Conservation (phyloP, 2,888 invertebrate genomes). For the Pollenia angustigena region DNA sequence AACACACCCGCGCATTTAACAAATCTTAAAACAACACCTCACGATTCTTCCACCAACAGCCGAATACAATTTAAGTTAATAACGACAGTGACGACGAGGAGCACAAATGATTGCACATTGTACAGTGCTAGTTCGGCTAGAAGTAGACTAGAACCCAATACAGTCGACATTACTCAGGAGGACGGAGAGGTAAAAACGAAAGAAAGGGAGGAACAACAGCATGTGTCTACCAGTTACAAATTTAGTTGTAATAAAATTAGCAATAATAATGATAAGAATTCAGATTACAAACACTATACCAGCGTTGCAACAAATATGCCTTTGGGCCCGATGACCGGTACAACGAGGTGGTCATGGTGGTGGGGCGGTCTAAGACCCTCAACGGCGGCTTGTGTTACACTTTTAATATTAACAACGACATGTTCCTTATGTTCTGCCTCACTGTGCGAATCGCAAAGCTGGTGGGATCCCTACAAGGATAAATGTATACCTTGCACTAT, state of each 20-base stretch:
- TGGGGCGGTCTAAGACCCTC: slow-evolving; percentile 53
- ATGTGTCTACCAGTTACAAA: slow-evolving; percentile 40
- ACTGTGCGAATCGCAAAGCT: slow-evolving; percentile 86
- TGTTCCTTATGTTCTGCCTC: slow-evolving; percentile 81
- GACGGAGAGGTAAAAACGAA: background rate
- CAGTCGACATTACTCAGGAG: background rate
- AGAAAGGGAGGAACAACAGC: background rate
- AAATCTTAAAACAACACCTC: slow-evolving; percentile 49
- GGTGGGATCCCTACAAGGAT: slow-evolving; percentile 88
- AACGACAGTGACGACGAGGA: background rate
- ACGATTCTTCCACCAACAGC: slow-evolving; percentile 32
- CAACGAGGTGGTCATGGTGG: slow-evolving; percentile 36
- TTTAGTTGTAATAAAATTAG: slow-evolving; percentile 61
- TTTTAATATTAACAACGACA: slow-evolving; percentile 80
- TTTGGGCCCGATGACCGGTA: slow-evolving; percentile 16
- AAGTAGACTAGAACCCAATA: slow-evolving; percentile 61
- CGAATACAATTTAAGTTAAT: slow-evolving; percentile 44
- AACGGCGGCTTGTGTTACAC: slow-evolving; percentile 76
- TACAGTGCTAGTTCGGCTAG: slow-evolving; percentile 59
- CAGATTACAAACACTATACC: slow-evolving; percentile 46
- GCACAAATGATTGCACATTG: slow-evolving; percentile 36
- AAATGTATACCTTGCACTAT: slow-evolving; percentile 89
- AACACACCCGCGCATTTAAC: slow-evolving; percentile 66
- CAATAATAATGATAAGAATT: slow-evolving; percentile 55
- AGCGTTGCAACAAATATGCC: slow-evolving; percentile 61